A percentile compares a stretch with the other conserved stretches of the same genome.
Evolutionary conservation across 2,888 invertebrate genomes (phyloP).

Genomic region (Brassicogethes aeneus): DNA sequence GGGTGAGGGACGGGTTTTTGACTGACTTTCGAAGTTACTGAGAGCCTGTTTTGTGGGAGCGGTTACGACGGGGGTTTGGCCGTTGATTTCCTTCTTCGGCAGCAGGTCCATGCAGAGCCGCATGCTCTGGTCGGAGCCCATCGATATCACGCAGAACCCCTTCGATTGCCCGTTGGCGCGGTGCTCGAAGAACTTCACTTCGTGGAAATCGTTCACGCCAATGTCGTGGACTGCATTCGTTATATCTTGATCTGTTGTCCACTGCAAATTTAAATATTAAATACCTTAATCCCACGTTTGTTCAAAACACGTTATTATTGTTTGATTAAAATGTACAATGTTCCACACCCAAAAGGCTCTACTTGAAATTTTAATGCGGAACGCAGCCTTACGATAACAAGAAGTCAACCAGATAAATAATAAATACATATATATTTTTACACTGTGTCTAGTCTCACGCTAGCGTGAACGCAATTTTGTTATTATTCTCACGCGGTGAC

Average conservation of each 20-base stretch:
- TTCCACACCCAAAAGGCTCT: too few species aligned
- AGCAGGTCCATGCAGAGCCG: conserved; percentile 86
- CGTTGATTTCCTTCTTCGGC: conserved; percentile 92
- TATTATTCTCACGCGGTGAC: too few species aligned
- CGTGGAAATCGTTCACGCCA: conserved; percentile 89
- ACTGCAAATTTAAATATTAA: conserved; percentile 61
- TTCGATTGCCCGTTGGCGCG: conserved; percentile 97
- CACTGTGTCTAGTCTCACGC: too few species aligned
- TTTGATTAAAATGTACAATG: too few species aligned
- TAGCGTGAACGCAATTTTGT: too few species aligned
- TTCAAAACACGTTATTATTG: too few species aligned
- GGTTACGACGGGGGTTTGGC: conserved; percentile 90
- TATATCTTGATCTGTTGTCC: conserved; percentile 97
- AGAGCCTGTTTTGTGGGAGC: conserved; percentile 87
- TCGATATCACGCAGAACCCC: conserved; percentile 92
- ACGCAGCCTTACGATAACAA: too few species aligned
- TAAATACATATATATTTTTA: too few species aligned
- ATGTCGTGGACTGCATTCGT: conserved; percentile 80
- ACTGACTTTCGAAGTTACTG: conserved; percentile 85
- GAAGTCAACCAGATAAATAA: too few species aligned
- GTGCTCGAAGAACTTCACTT: conserved; percentile 99
- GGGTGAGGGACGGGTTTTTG: conserved; percentile 79
- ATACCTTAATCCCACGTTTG: too few species aligned
- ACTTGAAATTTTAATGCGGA: too few species aligned
- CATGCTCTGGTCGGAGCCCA: conserved; percentile 88